Conservation (phyloP, 2,113 vertebrate genomes). For the Platysternon megacephalum region DNA sequence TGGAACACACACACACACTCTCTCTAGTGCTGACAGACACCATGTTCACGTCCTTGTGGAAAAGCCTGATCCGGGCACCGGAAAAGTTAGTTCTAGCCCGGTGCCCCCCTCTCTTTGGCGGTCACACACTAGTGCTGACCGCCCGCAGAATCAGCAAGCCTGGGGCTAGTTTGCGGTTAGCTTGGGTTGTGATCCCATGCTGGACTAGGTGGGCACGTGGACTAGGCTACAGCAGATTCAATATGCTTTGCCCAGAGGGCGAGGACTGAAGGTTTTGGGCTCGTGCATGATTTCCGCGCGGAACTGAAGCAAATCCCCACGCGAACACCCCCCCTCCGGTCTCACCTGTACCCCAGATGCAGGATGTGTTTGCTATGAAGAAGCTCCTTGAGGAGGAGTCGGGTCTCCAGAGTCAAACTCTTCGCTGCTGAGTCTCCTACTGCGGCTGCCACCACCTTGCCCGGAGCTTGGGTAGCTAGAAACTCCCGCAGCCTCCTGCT, state of each 20-base stretch:
- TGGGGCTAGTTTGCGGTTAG: too few species aligned
- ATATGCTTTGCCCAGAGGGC: not conserved
- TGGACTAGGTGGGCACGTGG: too few species aligned
- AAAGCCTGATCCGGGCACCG: not conserved
- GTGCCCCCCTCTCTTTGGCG: not conserved
- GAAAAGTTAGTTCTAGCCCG: not conserved
- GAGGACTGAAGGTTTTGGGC: not conserved
- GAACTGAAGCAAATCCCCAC: too few species aligned
- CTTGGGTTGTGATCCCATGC: too few species aligned
- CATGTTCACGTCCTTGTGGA: not conserved
- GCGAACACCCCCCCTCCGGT: not conserved
- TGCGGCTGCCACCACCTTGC: slow-evolving; percentile 31
- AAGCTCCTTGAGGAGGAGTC: slow-evolving; percentile 35
- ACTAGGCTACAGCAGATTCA: not conserved
- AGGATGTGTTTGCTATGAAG: slow-evolving; percentile 19
- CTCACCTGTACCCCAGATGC: slow-evolving; percentile 71
- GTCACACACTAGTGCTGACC: not conserved
- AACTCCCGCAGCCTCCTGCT: slow-evolving; percentile 14
- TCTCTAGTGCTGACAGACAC: too few species aligned
- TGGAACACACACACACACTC: not conserved
- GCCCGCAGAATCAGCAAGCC: too few species aligned
- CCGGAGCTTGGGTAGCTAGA: slow-evolving; percentile 11
- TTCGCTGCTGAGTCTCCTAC: slow-evolving; percentile 57
- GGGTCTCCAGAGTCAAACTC: slow-evolving; percentile 29
- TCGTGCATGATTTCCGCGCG: too few species aligned